Base-by-base conservation (phyloP, 2,797 vertebrate species). In the Anguilla marmorata region DNA sequence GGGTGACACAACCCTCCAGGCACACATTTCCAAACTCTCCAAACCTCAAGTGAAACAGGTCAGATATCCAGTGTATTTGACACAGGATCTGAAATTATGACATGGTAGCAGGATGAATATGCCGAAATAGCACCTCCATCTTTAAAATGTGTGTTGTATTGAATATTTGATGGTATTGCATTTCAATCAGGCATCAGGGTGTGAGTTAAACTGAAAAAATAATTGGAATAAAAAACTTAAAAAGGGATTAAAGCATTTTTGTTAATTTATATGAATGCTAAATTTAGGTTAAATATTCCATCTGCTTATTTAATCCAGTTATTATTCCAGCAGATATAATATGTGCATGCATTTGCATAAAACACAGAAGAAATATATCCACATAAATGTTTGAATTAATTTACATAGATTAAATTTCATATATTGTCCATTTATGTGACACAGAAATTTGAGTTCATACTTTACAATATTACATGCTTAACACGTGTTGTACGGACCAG, bases 271-370 rank as follows among this genome's bases (percentile, higher is more conserved):
- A 11, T 76, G 3, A 76, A 33, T 37, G 11, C 7, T 14, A 16
- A 76, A 76, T 76, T 76, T 33, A 19, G 72, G 72, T 14, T 33
- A 79, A 79, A 79, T 16, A 79, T 45, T 41, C 74, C 74, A 41
- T 79, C 74, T 79, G 33, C 33, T 74, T 74, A 69, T 79, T 45
- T 79, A 79, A 79, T 21, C 74, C 33, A 79, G 1, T 41, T 79
- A 79, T 37, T 1, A 14, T 41, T 79, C 33, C 33, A 79, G 74
- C 74, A 79, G 37, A 45, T 19, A 45, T 37, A 79, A 79, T 41
- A 79, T 79, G 37, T 79, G 74, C 33, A 79, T 79, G 3, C 4
- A 45, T 41, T 79, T 79, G 74, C 74, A 79, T 41, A 79, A 21
- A 21, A 30, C 16, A 41, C 74, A 41, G 37, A 19, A 45, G 33